A percentile compares a stretch with the other conserved stretches of the same genome.
These are phyloP conservation scores for Lycocerus yunnanus DNA, from an alignment of 2,888 invertebrate species.

Conservation along the genomic window DNA sequence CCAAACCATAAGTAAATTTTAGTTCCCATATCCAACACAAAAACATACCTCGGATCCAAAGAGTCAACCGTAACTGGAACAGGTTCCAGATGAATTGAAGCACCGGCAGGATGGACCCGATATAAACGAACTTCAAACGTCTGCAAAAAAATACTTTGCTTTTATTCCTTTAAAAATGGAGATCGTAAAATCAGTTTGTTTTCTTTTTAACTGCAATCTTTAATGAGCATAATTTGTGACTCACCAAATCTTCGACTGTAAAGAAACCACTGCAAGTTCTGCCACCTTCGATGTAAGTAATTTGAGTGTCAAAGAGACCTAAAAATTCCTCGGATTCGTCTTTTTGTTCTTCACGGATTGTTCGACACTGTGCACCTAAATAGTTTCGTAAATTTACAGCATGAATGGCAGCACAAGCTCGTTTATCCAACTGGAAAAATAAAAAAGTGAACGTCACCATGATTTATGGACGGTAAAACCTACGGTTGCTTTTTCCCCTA, in stretches of 20 bases:
- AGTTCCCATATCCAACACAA: slow-evolving; percentile 85
- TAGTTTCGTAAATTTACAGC: slow-evolving; percentile 97
- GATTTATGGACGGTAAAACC: slow-evolving; percentile 44
- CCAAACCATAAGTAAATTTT: slow-evolving; percentile 93
- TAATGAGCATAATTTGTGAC: slow-evolving; percentile 20
- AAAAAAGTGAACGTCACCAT: background rate
- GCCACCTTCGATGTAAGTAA: slow-evolving; percentile 97
- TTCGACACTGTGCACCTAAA: slow-evolving; percentile 91
- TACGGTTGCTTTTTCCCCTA: slow-evolving; percentile 92
- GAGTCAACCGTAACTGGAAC: slow-evolving; percentile 73
- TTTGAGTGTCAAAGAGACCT: slow-evolving; percentile 84
- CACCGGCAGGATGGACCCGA: slow-evolving; percentile 86
- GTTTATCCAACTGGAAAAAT: slow-evolving; percentile 78
- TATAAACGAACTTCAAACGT: slow-evolving; percentile 83
- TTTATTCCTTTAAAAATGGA: too few species aligned
- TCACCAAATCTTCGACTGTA: slow-evolving; percentile 89
- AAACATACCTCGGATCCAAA: slow-evolving; percentile 90
- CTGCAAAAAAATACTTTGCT: slow-evolving; percentile 54
- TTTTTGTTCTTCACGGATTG: slow-evolving; percentile 94
- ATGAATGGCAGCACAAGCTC: slow-evolving; percentile 96
- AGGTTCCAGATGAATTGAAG: slow-evolving; percentile 87
- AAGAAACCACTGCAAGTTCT: slow-evolving; percentile 96
- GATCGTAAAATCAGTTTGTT: too few species aligned
- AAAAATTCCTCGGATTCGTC: slow-evolving; percentile 98
- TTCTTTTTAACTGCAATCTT: too few species aligned